Evolutionary conservation across 2,113 vertebrate genomes (phyloP).

Genomic region (Ictalurus furcatus): DNA sequence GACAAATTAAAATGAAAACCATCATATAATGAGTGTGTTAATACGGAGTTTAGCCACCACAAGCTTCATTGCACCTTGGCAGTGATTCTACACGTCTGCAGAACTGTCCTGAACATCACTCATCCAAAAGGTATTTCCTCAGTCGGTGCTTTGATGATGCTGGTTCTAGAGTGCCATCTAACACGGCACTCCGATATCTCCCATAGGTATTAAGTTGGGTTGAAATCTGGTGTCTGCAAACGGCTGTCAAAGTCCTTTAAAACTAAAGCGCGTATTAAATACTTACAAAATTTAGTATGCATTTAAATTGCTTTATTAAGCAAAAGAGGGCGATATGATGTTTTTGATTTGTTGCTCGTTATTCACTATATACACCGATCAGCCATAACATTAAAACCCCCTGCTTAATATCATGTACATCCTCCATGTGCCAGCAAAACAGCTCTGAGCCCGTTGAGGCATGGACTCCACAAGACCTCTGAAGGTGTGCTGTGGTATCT

Average conservation of each 20-base stretch:
- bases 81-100: not conserved
- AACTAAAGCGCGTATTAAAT: not conserved
- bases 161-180: not conserved
- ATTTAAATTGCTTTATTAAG: not conserved
- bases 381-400: too few species aligned
- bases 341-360: not conserved
- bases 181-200: not conserved
- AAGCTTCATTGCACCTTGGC: not conserved
- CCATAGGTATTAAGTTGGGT: not conserved
- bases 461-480: too few species aligned
- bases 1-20: not conserved
- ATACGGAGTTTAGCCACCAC: not conserved
- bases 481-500: too few species aligned
- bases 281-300: not conserved
- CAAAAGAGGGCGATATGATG: not conserved
- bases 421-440: too few species aligned
- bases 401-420: too few species aligned
- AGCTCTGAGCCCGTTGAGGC: too few species aligned
- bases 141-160: not conserved
- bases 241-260: not conserved
- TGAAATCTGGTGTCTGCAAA: not conserved
- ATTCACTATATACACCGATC: too few species aligned
- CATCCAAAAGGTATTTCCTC: not conserved
- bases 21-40: not conserved
- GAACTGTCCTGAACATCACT: not conserved